phyloP scores from a whole-genome alignment of 2,888 invertebrate species.

The Idaea dimidiata region DNA sequence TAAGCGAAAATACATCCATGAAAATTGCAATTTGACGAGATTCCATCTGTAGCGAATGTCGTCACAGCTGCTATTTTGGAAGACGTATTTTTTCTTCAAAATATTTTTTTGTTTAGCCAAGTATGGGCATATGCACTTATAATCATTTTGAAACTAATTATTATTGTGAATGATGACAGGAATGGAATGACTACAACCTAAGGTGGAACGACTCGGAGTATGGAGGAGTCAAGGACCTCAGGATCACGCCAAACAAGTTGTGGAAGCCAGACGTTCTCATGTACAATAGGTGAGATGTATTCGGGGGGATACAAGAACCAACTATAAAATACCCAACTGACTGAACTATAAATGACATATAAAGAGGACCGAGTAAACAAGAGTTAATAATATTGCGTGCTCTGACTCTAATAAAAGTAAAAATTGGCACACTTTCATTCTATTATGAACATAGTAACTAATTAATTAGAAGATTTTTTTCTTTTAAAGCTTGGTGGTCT shows the following conservation, averaged over 20 bases:
- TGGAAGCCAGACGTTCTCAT: conserved; percentile 99
- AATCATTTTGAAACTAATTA: conserved; percentile 29
- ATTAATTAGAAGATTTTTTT: too few relatives aligned
- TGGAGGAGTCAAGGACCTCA: conserved; percentile 95
- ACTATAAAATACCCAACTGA: not conserved
- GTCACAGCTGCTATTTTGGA: too few relatives aligned
- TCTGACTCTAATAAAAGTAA: not conserved
- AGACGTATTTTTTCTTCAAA: too few relatives aligned
- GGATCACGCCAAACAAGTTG: conserved; percentile 96
- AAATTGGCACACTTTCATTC: too few relatives aligned
- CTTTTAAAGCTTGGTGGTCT: too few relatives aligned
- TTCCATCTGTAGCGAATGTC: too few relatives aligned
- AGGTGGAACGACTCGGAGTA: conserved; percentile 98
- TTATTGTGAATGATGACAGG: conserved; percentile 81
- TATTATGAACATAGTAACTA: too few relatives aligned
- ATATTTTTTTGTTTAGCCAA: too few relatives aligned
- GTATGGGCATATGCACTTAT: not conserved
- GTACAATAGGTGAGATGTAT: conserved; percentile 95
- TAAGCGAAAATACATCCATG: too few relatives aligned
- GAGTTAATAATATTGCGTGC: not conserved
- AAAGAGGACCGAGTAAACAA: too few relatives aligned
- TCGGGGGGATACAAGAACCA: conserved; percentile 17
- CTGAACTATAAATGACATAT: not conserved
- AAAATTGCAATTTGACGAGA: too few relatives aligned
- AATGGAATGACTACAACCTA: conserved; percentile 99